phyloP scores from a whole-genome alignment of 2,797 vertebrate genomes.

The Sciurus carolinensis region DNA sequence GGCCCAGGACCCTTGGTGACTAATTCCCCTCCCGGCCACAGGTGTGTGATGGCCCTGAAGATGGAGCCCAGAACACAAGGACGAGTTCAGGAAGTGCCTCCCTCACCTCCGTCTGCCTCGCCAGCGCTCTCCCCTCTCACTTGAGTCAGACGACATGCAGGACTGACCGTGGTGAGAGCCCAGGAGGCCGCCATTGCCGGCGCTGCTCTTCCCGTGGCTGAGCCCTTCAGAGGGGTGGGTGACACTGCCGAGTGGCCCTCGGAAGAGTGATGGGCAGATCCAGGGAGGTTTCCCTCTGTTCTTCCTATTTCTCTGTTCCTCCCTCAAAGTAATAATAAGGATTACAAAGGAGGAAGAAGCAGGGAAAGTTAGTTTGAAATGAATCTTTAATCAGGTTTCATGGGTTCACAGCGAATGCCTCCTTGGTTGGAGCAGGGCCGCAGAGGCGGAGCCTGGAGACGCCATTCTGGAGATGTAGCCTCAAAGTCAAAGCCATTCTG shows the following conservation, averaged over 20 bases:
- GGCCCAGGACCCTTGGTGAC: background rate
- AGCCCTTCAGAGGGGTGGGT: conserved; percentile 87
- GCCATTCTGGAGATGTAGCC: conserved; percentile 87
- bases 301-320: background rate
- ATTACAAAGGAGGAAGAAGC: conserved; percentile 86
- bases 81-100: background rate
- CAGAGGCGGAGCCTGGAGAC: conserved; percentile 86
- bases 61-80: background rate
- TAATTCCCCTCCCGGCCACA: background rate
- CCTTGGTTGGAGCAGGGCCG: conserved; percentile 87
- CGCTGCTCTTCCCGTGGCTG: conserved; percentile 73
- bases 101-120: background rate
- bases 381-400: conserved; percentile 89
- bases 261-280: conserved; percentile 88
- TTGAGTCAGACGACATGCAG: conserved; percentile 64
- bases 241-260: conserved; percentile 86
- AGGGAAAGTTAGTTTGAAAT: conserved; percentile 88
- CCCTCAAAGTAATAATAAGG: conserved; percentile 89
- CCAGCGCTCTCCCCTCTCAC: background rate
- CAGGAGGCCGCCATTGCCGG: conserved; percentile 85
- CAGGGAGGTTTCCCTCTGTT: conserved; percentile 84
- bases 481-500: conserved; percentile 90
- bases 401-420: conserved; percentile 85
- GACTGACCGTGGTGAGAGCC: conserved; percentile 84
- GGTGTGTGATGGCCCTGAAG: background rate